These are phyloP conservation scores for Xenopus laevis DNA, from an alignment of 2,113 vertebrate genomes.

Conservation along the genomic window DNA sequence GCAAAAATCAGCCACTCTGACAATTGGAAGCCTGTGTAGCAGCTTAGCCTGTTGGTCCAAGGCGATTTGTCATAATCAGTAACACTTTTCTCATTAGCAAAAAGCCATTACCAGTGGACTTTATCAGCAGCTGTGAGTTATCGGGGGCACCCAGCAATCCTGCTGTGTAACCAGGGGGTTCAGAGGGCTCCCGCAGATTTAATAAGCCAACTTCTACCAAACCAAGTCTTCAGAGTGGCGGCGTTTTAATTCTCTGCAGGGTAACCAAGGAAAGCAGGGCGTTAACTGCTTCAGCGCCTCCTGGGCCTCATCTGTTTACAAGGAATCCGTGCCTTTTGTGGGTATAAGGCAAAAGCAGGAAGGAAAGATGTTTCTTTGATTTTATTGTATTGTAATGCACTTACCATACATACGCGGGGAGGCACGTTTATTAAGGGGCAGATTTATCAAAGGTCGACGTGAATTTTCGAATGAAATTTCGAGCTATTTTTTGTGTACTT, in stretches of 20 bases:
- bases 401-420: too few relatives aligned
- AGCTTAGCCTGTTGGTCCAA: slow-evolving; percentile 94
- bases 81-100: slow-evolving; percentile 93
- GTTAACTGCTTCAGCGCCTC: slow-evolving; percentile 54
- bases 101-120: slow-evolving; percentile 91
- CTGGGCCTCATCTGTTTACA: slow-evolving; percentile 31
- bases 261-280: slow-evolving; percentile 51
- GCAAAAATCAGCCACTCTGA: slow-evolving; percentile 80
- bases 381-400: too few relatives aligned
- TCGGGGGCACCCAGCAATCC: slow-evolving; percentile 75
- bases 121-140: slow-evolving; percentile 84
- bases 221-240: slow-evolving; percentile 67
- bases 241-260: slow-evolving; percentile 58
- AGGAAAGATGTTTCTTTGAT: too few relatives aligned
- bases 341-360: too few relatives aligned
- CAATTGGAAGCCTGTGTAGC: slow-evolving; percentile 85
- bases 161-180: slow-evolving; percentile 66
- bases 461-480: too few relatives aligned
- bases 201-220: slow-evolving; percentile 71
- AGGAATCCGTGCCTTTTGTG: too few relatives aligned
- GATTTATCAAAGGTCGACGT: too few relatives aligned
- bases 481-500: too few relatives aligned
- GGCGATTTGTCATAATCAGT: slow-evolving; percentile 94
- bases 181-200: slow-evolving; percentile 65
- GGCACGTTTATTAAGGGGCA: too few relatives aligned